phyloP scores from a whole-genome alignment of 2,797 vertebrate genomes.

The Melanotaenia boesemani region DNA sequence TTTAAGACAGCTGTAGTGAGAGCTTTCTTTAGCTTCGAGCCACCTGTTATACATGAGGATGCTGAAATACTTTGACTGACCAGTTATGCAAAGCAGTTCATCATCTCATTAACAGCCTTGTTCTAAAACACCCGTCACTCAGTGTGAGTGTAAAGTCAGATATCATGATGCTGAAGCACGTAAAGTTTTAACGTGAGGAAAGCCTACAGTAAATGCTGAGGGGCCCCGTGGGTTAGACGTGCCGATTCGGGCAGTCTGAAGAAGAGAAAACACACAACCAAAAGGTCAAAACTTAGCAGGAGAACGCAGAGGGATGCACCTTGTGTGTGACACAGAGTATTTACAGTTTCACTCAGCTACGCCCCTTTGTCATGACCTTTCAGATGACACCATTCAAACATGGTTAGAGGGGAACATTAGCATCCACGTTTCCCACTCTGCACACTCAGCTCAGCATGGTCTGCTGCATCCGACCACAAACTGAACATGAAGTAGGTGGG shows the following conservation, averaged over 20 bases:
- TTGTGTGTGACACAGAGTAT: constrained; percentile 44
- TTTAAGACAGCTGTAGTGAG: neutral
- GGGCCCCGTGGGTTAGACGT: neutral
- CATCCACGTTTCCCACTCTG: constrained; percentile 42
- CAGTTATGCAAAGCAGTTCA: constrained; percentile 25
- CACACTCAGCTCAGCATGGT: neutral
- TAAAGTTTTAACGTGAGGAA: constrained; percentile 13
- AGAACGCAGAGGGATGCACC: constrained; percentile 40
- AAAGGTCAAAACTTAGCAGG: constrained; percentile 52
- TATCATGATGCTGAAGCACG: neutral
- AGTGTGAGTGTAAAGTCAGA: neutral
- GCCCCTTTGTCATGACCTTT: constrained; percentile 50
- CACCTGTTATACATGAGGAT: constrained; percentile 25
- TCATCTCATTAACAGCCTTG: constrained; percentile 8
- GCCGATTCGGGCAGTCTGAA: constrained; percentile 22
- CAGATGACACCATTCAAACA: constrained; percentile 35
- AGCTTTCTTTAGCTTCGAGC: constrained; percentile 5
- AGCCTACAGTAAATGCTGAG: neutral
- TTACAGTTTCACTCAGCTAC: constrained; percentile 25
- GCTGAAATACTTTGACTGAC: constrained; percentile 1
- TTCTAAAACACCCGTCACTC: neutral
- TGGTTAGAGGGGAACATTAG: constrained; percentile 27
- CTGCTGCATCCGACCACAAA: neutral
- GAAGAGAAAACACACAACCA: constrained; percentile 45
- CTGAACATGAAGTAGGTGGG: neutral